Evolutionary conservation across 2,888 invertebrate genomes (phyloP).

Genomic region (Cerceris rybyensis): DNA sequence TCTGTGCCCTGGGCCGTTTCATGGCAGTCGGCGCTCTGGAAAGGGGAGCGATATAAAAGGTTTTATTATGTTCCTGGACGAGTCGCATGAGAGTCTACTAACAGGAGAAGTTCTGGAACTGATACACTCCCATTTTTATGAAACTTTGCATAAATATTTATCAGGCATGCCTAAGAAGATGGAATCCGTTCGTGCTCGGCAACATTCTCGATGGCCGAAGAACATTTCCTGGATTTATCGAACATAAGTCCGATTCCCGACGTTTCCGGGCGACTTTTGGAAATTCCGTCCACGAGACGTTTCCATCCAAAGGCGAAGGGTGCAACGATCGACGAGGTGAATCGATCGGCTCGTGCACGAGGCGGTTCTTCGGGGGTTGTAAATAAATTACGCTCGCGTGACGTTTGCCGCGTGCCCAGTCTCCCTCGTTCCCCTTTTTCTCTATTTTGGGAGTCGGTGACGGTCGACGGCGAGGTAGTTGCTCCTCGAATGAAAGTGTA

Average conservation of each 20-base stretch:
- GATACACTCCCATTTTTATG: too few species aligned
- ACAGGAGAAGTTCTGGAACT: constrained; percentile 8
- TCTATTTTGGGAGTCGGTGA: background rate
- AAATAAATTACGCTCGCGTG: constrained; percentile 72
- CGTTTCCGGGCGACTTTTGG: too few species aligned
- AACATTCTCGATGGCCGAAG: too few species aligned
- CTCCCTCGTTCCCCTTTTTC: constrained; percentile 34
- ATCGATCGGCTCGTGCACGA: constrained; percentile 38
- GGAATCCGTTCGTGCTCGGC: too few species aligned
- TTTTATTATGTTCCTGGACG: constrained; percentile 57
- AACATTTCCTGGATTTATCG: too few species aligned
- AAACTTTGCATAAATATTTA: too few species aligned
- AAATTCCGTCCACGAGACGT: too few species aligned
- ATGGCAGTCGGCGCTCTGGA: constrained; percentile 19
- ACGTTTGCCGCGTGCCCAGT: constrained; percentile 58
- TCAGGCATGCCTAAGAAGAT: too few species aligned
- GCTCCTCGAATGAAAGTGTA: constrained; percentile 32
- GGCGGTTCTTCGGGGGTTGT: constrained; percentile 47
- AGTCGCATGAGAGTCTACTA: constrained; percentile 32
- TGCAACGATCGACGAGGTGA: constrained; percentile 21
- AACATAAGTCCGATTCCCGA: too few species aligned
- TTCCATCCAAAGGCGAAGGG: background rate
- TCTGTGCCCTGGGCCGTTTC: constrained; percentile 30
- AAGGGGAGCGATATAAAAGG: constrained; percentile 52
- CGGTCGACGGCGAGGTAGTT: background rate